Conservation (phyloP, 1,140 invertebrate species). For the Lasioglossum baleicum region DNA sequence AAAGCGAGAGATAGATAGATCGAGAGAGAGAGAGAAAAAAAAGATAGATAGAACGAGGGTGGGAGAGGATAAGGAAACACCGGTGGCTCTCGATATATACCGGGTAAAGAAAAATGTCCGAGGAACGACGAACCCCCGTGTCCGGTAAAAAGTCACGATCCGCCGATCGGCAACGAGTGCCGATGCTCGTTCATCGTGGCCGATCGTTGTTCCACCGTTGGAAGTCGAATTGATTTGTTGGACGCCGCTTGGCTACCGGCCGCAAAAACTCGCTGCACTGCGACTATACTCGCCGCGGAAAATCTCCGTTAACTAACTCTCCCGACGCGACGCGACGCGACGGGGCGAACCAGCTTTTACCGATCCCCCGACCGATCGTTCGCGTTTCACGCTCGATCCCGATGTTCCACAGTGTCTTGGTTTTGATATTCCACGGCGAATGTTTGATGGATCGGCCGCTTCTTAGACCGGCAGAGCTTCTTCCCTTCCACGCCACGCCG, state of each 20-base stretch:
- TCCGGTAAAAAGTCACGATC: slow-evolving; percentile 31
- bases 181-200: slow-evolving; percentile 34
- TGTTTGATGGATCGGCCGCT: no score
- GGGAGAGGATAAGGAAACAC: slow-evolving; percentile 37
- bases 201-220: slow-evolving; percentile 44
- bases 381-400: no score
- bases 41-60: no score
- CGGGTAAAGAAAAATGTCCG: slow-evolving; percentile 42
- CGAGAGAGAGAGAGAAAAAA: no score
- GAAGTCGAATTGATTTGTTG: slow-evolving; percentile 48
- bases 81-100: slow-evolving; percentile 25
- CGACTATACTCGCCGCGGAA: slow-evolving; percentile 20
- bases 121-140: slow-evolving; percentile 13
- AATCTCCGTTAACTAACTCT: slow-evolving; percentile 39
- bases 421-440: no score
- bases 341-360: slow-evolving; percentile 19
- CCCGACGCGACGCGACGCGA: background rate
- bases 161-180: background rate
- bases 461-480: no score
- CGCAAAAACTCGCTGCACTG: slow-evolving; percentile 32
- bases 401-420: no score
- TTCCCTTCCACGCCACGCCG: no score
- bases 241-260: slow-evolving; percentile 1
- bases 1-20: no score
- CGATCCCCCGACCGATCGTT: background rate